Conservation (phyloP, 2,888 invertebrate genomes). For the Pseudeuparius sepicola region DNA sequence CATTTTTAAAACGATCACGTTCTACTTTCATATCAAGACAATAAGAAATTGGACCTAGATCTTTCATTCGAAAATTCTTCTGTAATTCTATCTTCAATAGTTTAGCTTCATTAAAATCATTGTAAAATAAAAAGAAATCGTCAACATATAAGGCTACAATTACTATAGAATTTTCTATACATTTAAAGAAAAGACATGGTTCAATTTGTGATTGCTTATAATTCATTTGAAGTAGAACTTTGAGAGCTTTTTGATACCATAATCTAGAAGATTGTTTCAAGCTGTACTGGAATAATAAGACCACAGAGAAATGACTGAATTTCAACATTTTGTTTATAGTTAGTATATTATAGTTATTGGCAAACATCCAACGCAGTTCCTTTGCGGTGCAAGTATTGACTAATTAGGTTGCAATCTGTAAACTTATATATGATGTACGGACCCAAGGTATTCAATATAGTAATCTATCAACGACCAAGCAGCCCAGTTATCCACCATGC, state of each 20-base stretch:
- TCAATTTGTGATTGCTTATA: slow-evolving; percentile 12
- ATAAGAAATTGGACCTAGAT: slow-evolving; percentile 14
- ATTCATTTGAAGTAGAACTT: slow-evolving; percentile 12
- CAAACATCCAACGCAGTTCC: too few species aligned
- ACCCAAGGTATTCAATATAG: too few species aligned
- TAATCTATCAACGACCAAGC: too few species aligned
- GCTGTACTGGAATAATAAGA: too few species aligned
- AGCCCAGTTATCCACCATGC: too few species aligned
- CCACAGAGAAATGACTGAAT: too few species aligned
- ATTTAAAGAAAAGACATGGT: slow-evolving; percentile 15
- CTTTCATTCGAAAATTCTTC: slow-evolving; percentile 10
- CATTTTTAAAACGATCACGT: slow-evolving; percentile 12
- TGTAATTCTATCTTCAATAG: slow-evolving; percentile 12
- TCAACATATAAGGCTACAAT: slow-evolving; percentile 17
- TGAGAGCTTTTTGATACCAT: slow-evolving; percentile 19
- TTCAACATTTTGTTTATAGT: too few species aligned
- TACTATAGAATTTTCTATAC: slow-evolving; percentile 7
- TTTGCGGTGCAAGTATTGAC: too few species aligned
- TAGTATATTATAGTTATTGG: too few species aligned
- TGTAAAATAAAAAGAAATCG: slow-evolving; percentile 17
- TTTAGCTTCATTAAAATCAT: slow-evolving; percentile 13
- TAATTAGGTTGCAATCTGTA: too few species aligned
- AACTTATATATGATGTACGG: too few species aligned
- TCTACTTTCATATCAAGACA: slow-evolving; percentile 16
- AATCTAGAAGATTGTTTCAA: slow-evolving; percentile 21